Evolutionary conservation across 2,113 vertebrate species (phyloP).

Genomic region (Malaclemys terrapin): DNA sequence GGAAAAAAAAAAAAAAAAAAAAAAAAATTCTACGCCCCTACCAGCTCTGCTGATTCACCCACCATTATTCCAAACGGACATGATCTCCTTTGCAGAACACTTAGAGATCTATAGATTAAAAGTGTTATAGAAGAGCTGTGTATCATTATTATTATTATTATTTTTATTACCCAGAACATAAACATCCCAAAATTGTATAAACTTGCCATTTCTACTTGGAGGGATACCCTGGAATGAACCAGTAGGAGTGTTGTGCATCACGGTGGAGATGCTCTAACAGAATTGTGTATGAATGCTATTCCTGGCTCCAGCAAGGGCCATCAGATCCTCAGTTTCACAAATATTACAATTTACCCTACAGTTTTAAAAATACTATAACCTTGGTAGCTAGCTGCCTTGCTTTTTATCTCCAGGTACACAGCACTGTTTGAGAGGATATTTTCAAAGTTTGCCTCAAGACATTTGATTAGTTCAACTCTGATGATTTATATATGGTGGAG

Average conservation of each 20-base stretch:
- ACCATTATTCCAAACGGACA: neutral
- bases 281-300: neutral
- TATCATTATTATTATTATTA: neutral
- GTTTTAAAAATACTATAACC: neutral
- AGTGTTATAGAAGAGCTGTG: neutral
- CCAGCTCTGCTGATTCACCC: neutral
- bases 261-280: neutral
- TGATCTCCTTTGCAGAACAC: neutral
- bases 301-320: neutral
- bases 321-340: neutral
- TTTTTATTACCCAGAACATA: neutral
- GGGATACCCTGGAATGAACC: neutral
- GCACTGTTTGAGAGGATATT: neutral
- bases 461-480: conserved; percentile 1
- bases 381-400: neutral
- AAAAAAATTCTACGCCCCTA: neutral
- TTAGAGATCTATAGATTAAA: neutral
- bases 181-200: neutral
- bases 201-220: neutral
- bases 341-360: neutral
- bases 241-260: neutral
- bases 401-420: neutral
- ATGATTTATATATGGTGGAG: neutral
- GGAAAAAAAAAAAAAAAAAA: neutral
- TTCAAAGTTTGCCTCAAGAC: neutral